Evolutionary conservation across 53 echinoderm and acorn worm genomes (phyloP).

Genomic region (Astropecten irregularis): DNA sequence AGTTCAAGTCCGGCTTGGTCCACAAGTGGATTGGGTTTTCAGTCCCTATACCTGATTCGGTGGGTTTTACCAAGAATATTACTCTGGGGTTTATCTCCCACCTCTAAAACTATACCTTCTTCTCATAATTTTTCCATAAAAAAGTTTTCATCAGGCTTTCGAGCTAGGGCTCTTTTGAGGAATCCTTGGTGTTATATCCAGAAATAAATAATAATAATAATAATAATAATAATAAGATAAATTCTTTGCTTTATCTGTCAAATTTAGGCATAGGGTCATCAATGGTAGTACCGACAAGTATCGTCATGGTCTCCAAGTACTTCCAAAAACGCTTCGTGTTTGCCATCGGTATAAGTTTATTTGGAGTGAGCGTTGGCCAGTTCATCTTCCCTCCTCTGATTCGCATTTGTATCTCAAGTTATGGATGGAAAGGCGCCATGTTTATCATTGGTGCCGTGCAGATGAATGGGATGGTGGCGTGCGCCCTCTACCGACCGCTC

Average conservation of each 20-base stretch:
- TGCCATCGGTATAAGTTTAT: constrained; percentile 14
- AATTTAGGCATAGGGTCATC: constrained; percentile 6
- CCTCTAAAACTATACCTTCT: too few species aligned
- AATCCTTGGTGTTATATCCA: too few species aligned
- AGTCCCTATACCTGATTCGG: too few species aligned
- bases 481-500: constrained; percentile 17
- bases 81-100: too few species aligned
- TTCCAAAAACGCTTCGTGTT: constrained; percentile 1
- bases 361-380: constrained; percentile 20
- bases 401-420: constrained; percentile 4
- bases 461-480: not conserved
- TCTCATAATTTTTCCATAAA: too few species aligned
- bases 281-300: not conserved
- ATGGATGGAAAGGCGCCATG: constrained; percentile 34
- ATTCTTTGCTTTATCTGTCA: not conserved
- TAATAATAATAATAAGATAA: too few species aligned
- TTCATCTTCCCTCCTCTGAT: constrained; percentile 30
- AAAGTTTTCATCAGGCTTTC: too few species aligned
- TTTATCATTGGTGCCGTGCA: constrained; percentile 1
- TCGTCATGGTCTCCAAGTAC: not conserved
- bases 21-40: too few species aligned
- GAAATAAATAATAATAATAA: too few species aligned
- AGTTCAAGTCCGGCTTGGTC: too few species aligned
- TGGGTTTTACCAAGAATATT: too few species aligned
- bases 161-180: too few species aligned